Base-by-base conservation (phyloP, 2,113 vertebrate genomes). In the Pogona vitticeps region DNA sequence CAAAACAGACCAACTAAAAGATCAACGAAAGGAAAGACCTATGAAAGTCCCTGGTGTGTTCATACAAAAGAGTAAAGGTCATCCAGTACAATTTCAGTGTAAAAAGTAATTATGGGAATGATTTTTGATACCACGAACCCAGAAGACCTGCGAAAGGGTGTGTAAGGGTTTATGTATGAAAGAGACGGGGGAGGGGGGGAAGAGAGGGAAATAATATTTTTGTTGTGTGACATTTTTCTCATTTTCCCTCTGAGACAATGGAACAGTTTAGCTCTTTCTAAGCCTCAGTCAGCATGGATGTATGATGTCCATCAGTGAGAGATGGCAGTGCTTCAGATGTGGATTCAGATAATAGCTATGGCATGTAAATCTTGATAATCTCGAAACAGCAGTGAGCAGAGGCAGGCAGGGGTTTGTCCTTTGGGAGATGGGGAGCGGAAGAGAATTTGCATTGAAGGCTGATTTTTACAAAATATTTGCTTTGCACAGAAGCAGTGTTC, bases 311-410 rank as follows among this genome's bases (percentile, higher is more conserved):
- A 91, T n/a, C n/a, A n/a, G 46, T 17, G 86, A 93, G 94, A 88
- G 52, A 86, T 1, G 88, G 8, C 82, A 84, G 59, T 61, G 42
- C 81, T 93, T 92, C 46, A 87, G 23, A 88, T 26, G 93, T 88
- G 36, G 83, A 94, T 93, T 93, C 79, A 91, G 21, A 82, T 84
- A 91, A 82, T 94, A 90, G 90, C 89, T 94, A 52, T 6, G n/a
- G 73, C 88, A 90, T 88, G 78, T 84, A 71, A 75, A 87, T 86
- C 84, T 90, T 89, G 58, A 82, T 79, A 83, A 88, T 42, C 90
- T 83, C 26, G 70, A 91, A 93, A 91, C 18, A 92, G 59, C 38
- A 87, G n/a, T 71, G 82, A 76, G 86, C 26, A 31, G 36, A 86
- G 58, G 17, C 1, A 91, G 90, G 76, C 1, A 91, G 90, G 76